Conservation (phyloP, 1,140 invertebrate species). For the Melanaphis sacchari region DNA sequence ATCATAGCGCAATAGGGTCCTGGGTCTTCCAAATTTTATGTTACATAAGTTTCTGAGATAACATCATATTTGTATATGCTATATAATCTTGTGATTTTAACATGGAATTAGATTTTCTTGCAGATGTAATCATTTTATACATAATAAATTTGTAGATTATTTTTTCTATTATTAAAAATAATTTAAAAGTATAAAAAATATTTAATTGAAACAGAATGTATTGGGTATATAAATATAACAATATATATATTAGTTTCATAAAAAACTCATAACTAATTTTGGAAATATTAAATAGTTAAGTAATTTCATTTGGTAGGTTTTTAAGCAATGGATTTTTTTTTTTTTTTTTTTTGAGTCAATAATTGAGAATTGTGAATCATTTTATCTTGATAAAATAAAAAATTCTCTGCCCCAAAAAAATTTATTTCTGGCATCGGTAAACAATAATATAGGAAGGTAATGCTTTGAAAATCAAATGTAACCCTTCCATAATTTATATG, state of each 20-base stretch:
- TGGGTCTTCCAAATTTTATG: background rate
- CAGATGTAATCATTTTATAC: background rate
- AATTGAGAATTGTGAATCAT: too few relatives aligned
- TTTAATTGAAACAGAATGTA: background rate
- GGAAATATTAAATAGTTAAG: background rate
- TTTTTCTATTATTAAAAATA: background rate
- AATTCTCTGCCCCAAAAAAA: too few relatives aligned
- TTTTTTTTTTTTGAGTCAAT: background rate
- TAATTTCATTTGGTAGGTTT: background rate
- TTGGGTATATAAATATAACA: background rate
- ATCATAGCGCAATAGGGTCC: background rate
- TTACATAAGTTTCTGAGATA: background rate
- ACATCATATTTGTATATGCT: background rate
- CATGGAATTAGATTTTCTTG: background rate
- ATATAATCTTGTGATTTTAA: background rate
- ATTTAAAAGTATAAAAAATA: background rate
- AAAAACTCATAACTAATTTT: background rate
- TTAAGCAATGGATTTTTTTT: background rate
- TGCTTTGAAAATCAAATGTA: too few relatives aligned
- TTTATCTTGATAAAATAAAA: too few relatives aligned
- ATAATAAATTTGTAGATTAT: background rate
- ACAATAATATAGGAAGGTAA: too few relatives aligned
- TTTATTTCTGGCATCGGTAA: too few relatives aligned
- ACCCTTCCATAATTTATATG: too few relatives aligned
- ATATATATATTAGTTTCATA: background rate